Conservation (phyloP, 2,797 vertebrate species). For the Momotus momota region DNA sequence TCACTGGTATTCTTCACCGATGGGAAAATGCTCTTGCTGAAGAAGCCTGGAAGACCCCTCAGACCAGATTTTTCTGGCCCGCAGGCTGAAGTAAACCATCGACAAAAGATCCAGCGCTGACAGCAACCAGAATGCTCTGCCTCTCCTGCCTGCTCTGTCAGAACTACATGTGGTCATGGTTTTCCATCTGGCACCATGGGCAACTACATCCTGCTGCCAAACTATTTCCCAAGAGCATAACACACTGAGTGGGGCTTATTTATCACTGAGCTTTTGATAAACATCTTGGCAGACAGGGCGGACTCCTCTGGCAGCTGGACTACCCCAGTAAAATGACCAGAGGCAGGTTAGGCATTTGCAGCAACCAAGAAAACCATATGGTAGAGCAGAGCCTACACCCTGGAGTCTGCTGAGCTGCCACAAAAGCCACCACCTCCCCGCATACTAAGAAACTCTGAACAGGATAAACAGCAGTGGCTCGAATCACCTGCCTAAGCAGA, state of each 20-base stretch:
- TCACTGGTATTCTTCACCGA: fast-evolving
- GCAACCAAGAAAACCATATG: neutral
- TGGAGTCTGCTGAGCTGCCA: neutral
- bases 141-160: neutral
- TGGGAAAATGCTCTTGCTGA: neutral
- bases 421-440: neutral
- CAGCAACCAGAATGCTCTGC: neutral
- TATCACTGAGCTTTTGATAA: neutral
- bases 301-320: neutral
- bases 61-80: neutral
- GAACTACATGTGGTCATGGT: neutral
- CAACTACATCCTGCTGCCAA: neutral
- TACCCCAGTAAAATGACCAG: neutral
- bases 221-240: neutral
- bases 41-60: neutral
- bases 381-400: neutral
- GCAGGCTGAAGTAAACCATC: neutral
- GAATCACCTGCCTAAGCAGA: slow-evolving; percentile 1
- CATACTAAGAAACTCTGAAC: neutral
- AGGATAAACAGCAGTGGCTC: neutral
- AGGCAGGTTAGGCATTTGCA: neutral
- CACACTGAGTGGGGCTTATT: neutral
- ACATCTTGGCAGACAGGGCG: neutral
- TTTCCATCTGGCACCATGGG: slow-evolving; percentile 8
- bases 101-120: neutral